Base-by-base conservation (phyloP, 2,888 invertebrate species). In the Onchidella celtica region DNA sequence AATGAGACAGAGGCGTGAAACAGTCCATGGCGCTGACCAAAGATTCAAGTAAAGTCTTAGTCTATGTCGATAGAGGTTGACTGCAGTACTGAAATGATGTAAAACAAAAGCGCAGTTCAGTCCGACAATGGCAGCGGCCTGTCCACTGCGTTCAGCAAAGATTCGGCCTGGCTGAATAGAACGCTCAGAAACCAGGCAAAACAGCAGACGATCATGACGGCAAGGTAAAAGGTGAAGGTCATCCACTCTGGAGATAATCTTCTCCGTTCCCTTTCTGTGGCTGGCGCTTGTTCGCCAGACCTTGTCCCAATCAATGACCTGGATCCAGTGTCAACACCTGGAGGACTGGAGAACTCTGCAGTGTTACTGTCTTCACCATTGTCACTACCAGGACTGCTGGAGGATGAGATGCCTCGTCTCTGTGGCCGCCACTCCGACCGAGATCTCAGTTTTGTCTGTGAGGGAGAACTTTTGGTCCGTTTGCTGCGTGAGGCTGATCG, bases 151-250 rank as follows among this genome's bases (percentile, higher is more conserved):
- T 40, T 74, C 2, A 74, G 38, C 3, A 74, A 17, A 21, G 61
- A 61, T 47, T 63, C 65, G 21, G 75, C 65, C 40, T 65, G 47
- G n/a, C 24, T 27, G 27, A 47, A 63, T 21, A 76, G 2, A 27
- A 65, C n/a, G 32, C 40, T 65, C 21, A 76, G n/a, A 0, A 76
- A 17, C 85, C 86, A 63, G 76, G 79, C 63, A 61, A 73, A 32
- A 40, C 63, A 61, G 11, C 77, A 81, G 34, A 69, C 36, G 38
- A 70, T 29, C 24, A 68, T 40, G 4, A 74, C 32, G 2, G 40
- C 59, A 11, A 69, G 17, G 75, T 81, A 83, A 57, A 74, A 78
- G 0, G 79, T 65, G 17, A 78, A 70, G n/a, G 81, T 75, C 36
- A 57, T 69, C 69, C 81, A 78, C 32, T 65, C 47, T 24, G 65